Base-by-base conservation (phyloP, 1,140 invertebrate genomes). In the Antheraea pernyi region DNA sequence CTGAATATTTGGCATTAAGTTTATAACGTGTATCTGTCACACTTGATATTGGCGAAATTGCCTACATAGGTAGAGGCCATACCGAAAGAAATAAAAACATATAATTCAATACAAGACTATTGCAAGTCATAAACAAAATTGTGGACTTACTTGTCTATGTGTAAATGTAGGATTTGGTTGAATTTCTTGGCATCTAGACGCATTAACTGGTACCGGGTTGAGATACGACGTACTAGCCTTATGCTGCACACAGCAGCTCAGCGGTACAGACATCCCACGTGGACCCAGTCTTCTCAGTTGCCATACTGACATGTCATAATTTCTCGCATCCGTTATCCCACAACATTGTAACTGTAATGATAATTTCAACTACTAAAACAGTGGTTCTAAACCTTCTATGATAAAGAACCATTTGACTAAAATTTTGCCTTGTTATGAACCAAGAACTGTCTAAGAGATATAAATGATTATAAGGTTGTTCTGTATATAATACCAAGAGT, bases 291-390 rank as follows among this genome's bases (percentile, higher is more conserved):
- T 94, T 75, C 95, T 94, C n/a, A 97, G 90, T 68, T 95, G 94
- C 97, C 97, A 98, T 79, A 95, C 89, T 0, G 97, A 97, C 68
- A 96, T 96, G 72, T 96, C 95, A 87, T 97, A 98, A 93, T 98
- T 97, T 61, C 94, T 93, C 3, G 95, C 95, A 73, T 95, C 95
- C 37, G 95, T 94, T 79, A 97, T 96, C 10, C 97, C 97, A 86
- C 97, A 98, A 81, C 97, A 98, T 69, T 96, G 93, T 79, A 97
- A 96, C 95, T 97, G 84, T 16, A 92, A 53, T 13, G 10, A 53
- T 16, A 7, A 42, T 42, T 42, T 42, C 39, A 53, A 1, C 16
- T 53, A 16, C 9, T 13, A 53, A 7, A 9, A 42, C 11, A 42
- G 11, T 42, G 39, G 7, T 42, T 11, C 7, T 11, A 0, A 42